Evolutionary conservation across 2,888 invertebrate species (phyloP), one percentile per base, ranked within the genome.

Genomic region (Parnassius orleans): DNA sequence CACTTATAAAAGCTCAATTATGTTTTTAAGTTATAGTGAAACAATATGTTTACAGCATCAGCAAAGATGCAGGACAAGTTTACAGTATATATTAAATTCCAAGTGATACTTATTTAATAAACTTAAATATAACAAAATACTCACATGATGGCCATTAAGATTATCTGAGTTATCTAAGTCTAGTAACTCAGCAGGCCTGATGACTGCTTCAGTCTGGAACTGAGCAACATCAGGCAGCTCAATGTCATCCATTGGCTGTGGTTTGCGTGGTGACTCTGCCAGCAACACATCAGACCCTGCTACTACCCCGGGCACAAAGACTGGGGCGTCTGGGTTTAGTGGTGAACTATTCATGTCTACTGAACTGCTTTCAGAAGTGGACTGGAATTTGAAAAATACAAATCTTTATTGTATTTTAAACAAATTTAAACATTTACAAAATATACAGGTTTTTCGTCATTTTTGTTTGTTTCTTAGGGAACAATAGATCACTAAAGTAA

Each of bases 301-400:
- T 33, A 88, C 87, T 1, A 88, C 81, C 48, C 94, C 93, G 9
- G 96, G 96, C 64, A 97, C 93, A 83, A 97, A 97, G 86, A 96
- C 96, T n/a, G 95, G 95, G 15, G 97, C 97, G 75, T 97, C 94
- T 0, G 97, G 97, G 90, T 97, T 97, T 70, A 97, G 84, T 65
- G 95, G 95, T 52, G 95, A 96, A 61, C 95, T 96, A 88, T 94
- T 95, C 87, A 95, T 94, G 77, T 94, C 93, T 73, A 92, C 89
- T 64, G 90, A 90, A 78, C 90, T 90, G 68, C 79, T 89, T 73
- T 91, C 91, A 84, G 87, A 90, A 68, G 88, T 88, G 65, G 90
- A 90, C 90, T 91, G 85, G 12, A 87, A 87, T 57, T 12, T 7
- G 51, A 47, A 9, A 43, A 9, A 46, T n/a, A 14, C 43, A 43